Conservation (phyloP, 2,113 vertebrate species). For the Barbus barbus region DNA sequence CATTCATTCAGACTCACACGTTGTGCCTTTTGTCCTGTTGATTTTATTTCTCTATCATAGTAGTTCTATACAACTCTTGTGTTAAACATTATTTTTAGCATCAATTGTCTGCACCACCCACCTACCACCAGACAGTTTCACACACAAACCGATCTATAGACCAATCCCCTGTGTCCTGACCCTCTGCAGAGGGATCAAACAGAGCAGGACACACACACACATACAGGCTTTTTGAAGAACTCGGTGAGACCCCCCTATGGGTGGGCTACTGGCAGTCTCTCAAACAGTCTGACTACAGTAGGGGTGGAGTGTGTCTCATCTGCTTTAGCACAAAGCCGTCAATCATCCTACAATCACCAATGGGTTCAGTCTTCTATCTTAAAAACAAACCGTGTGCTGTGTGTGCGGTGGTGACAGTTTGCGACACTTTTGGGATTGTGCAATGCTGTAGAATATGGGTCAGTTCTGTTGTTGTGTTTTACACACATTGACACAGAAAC, state of each 20-base stretch:
- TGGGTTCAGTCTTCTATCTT: neutral
- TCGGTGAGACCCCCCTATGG: conserved; percentile 34
- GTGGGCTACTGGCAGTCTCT: conserved; percentile 48
- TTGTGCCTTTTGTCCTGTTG: conserved; percentile 51
- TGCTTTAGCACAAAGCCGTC: conserved; percentile 40
- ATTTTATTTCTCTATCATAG: conserved; percentile 40
- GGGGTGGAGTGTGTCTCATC: conserved; percentile 35
- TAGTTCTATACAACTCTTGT: conserved; percentile 44
- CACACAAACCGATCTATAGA: conserved; percentile 29
- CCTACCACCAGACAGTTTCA: conserved; percentile 32
- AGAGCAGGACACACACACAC: conserved; percentile 34
- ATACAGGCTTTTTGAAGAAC: conserved; percentile 48
- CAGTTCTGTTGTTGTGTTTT: conserved; percentile 9
- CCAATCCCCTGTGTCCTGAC: conserved; percentile 31
- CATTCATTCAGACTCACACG: neutral
- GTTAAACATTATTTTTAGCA: conserved; percentile 29
- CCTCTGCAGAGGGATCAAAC: conserved; percentile 45
- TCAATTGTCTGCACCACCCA: conserved; percentile 32
- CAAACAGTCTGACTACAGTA: conserved; percentile 40
- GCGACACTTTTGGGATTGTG: conserved; percentile 27
- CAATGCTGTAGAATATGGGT: conserved; percentile 1
- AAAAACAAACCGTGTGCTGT: neutral
- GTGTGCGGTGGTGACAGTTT: conserved; percentile 23
- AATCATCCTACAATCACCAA: conserved; percentile 42
- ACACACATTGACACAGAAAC: neutral